Evolutionary conservation across 2,888 invertebrate species (phyloP), one percentile per base, ranked within the genome.

Genomic region (Mallateleia sp.): DNA sequence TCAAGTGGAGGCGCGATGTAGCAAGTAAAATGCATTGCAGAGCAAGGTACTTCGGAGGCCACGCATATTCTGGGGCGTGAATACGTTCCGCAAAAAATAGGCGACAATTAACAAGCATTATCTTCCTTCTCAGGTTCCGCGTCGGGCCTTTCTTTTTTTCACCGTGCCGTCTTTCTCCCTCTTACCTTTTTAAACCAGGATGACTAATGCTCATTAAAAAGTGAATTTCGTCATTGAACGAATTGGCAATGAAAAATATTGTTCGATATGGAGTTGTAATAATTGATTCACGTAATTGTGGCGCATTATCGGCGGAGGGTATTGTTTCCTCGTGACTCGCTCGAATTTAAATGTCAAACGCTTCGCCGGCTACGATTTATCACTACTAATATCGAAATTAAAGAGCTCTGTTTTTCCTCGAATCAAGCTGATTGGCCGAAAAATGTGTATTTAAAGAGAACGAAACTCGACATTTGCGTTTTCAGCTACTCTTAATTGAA

Each of bases 11-110:
- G 50, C 67, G 62, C 45, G 69, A 58, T 25, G 71, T 9, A 67
- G 85, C 85, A 71, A 67, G 80, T 54, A 64, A 80, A 85, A 62
- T 77, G 81, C 77, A 72, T 72, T 81, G 72, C 69, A 56, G 77
- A 77, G 66, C 66, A 66, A 84, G 56, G 67, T 67, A 66, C 78
- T 72, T 42, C 58, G 38, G 77, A 72, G 83, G 64, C 77, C 78
- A 56, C 24, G 56, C 54, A 32, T 69, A 84, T 72, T 69, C 60
- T 18, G 69, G 62, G 75, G 85, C 85, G 67, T 85, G 85, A 85
- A 79, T 79, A 74, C 62, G 15, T 85, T 80, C 62, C 47, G 77
- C 25, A 34, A 75, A 85, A 80, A 81, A 69, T 79, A 69, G 71
- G 71, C 58, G 77, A 85, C 69, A 75, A 81, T 85, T 80, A 85